phyloP scores from a whole-genome alignment of 2,113 vertebrate genomes.

The Crotalus helleri region DNA sequence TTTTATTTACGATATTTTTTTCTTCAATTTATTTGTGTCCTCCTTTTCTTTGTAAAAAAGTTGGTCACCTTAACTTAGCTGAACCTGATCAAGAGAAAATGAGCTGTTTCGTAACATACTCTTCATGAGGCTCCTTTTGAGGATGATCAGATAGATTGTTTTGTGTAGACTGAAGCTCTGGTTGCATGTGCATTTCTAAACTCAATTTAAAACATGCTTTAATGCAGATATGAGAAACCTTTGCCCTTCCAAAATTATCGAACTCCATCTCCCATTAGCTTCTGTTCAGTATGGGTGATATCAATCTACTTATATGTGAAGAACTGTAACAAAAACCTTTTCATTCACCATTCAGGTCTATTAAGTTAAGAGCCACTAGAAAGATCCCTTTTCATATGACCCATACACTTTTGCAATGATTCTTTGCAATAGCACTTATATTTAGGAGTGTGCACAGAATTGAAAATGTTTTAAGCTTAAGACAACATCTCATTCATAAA shows the following conservation, averaged over 20 bases:
- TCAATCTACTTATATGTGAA: neutral
- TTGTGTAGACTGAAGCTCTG: neutral
- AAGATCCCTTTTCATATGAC: neutral
- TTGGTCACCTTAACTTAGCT: neutral
- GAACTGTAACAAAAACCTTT: neutral
- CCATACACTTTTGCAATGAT: neutral
- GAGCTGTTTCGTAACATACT: neutral
- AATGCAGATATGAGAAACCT: neutral
- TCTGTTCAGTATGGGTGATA: neutral
- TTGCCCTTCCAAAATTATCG: neutral
- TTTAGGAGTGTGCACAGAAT: neutral
- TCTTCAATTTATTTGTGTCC: no score
- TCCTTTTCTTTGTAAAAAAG: no score
- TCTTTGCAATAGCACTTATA: neutral
- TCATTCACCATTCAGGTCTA: neutral
- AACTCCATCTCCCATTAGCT: neutral
- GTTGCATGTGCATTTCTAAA: neutral
- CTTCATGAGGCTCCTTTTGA: neutral
- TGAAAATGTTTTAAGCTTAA: neutral
- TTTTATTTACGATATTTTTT: no score
- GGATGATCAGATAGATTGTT: neutral
- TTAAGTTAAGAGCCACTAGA: neutral
- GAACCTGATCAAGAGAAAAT: neutral
- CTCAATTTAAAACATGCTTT: neutral
- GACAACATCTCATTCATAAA: neutral